Conservation (phyloP, 2,797 vertebrate genomes). For the Coracias cyanogaster region DNA sequence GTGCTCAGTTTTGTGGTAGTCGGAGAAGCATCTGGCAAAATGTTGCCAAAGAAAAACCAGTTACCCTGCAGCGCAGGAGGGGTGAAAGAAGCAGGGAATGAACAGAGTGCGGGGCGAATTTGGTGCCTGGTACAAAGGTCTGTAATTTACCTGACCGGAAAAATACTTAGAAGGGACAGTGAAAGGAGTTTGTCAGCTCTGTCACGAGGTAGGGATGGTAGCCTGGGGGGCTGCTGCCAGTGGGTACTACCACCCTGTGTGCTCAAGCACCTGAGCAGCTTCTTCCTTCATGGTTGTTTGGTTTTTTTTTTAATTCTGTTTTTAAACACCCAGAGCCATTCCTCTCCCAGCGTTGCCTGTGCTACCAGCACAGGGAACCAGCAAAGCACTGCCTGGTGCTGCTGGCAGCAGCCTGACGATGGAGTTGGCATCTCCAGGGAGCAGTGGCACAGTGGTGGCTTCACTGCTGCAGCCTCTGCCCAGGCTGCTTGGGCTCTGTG, state of each 20-base stretch:
- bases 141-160: not conserved
- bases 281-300: not conserved
- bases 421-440: not conserved
- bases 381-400: not conserved
- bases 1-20: not conserved
- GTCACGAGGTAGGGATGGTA: not conserved
- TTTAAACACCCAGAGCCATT: fast-evolving
- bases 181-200: not conserved
- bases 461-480: not conserved
- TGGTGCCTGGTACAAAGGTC: not conserved
- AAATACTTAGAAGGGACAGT: not conserved
- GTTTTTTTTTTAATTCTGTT: not conserved
- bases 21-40: not conserved
- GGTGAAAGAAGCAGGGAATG: not conserved
- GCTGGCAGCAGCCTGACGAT: not conserved
- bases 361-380: not conserved
- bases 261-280: fast-evolving
- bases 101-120: not conserved
- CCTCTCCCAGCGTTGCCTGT: too few species aligned
- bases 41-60: fast-evolving
- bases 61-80: fast-evolving
- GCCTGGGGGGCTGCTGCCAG: not conserved
- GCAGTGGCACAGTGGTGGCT: not conserved
- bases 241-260: fast-evolving
- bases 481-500: fast-evolving